Conservation (phyloP, 2,888 invertebrate species). For the Lochmaea crataegi region DNA sequence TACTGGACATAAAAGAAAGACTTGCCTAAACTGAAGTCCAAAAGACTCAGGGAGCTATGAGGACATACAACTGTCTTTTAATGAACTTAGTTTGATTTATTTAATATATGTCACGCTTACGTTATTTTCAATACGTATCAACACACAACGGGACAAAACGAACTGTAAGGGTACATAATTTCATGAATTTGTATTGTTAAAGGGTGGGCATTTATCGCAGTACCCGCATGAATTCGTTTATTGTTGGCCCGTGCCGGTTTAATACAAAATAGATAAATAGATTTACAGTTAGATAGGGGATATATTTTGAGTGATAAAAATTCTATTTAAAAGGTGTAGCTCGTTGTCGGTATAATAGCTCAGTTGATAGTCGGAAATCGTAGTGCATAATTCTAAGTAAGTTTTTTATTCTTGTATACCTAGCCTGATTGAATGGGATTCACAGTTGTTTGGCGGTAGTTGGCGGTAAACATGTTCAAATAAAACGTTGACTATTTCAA, state of each 20-base stretch:
- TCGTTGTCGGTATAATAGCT: neutral
- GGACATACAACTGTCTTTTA: too few relatives aligned
- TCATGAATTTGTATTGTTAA: slow-evolving; percentile 44
- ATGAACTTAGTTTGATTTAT: neutral
- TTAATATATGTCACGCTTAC: slow-evolving; percentile 27
- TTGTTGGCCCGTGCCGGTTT: slow-evolving; percentile 36
- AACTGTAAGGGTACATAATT: slow-evolving; percentile 39
- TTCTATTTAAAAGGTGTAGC: slow-evolving; percentile 12
- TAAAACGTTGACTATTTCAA: too few relatives aligned
- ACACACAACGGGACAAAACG: slow-evolving; percentile 23
- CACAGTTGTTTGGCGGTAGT: too few relatives aligned
- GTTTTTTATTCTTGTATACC: too few relatives aligned
- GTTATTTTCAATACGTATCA: slow-evolving; percentile 14
- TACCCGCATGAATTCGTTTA: slow-evolving; percentile 29
- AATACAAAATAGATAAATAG: slow-evolving; percentile 27
- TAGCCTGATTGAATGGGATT: too few relatives aligned
- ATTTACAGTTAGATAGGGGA: slow-evolving; percentile 32
- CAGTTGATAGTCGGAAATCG: too few relatives aligned
- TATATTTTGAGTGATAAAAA: slow-evolving; percentile 17
- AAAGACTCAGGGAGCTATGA: too few relatives aligned
- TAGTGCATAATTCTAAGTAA: too few relatives aligned
- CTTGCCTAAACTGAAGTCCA: too few relatives aligned
- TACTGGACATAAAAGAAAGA: too few relatives aligned
- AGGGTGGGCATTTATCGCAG: slow-evolving; percentile 34
- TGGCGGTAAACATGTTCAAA: too few relatives aligned